Conservation (phyloP, 2,113 vertebrate species). For the Dinomys branickii region DNA sequence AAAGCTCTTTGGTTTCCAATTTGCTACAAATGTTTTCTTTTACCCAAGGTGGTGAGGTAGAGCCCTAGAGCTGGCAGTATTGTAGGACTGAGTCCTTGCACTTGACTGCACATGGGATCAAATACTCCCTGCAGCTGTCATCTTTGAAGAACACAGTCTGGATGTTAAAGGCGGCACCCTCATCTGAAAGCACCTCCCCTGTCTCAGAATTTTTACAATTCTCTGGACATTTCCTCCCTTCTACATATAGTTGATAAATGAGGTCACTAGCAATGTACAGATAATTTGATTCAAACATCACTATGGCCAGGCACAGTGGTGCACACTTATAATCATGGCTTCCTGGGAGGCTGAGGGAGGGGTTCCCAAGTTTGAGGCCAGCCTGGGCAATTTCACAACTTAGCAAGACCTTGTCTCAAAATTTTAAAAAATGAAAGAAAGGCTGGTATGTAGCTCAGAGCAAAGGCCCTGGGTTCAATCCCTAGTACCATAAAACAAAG, state of each 20-base stretch:
- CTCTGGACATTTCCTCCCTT: not conserved
- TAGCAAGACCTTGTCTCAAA: not conserved
- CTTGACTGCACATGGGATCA: not conserved
- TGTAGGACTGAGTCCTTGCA: not conserved
- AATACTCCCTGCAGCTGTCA: not conserved
- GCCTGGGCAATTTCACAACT: not conserved
- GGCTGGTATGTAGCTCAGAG: not conserved
- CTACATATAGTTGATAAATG: not conserved
- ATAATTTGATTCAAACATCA: not conserved
- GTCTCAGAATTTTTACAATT: not conserved
- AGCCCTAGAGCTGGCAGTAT: not conserved
- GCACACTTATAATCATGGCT: not conserved
- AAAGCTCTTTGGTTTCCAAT: not conserved
- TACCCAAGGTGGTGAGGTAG: not conserved
- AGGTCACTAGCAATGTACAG: not conserved
- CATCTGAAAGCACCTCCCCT: not conserved
- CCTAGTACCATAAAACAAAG: not conserved
- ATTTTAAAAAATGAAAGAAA: not conserved
- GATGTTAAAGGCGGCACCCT: not conserved
- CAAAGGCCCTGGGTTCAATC: not conserved
- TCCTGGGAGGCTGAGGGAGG: not conserved
- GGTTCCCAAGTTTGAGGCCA: not conserved
- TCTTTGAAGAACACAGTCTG: not conserved
- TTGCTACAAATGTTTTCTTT: conserved; percentile 23
- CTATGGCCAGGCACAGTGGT: not conserved